A percentile compares a stretch with the other conserved stretches of the same genome.
These are phyloP conservation scores for Drosophila littoralis DNA, from an alignment of 1,140 invertebrate genomes.

Conservation along the genomic window DNA sequence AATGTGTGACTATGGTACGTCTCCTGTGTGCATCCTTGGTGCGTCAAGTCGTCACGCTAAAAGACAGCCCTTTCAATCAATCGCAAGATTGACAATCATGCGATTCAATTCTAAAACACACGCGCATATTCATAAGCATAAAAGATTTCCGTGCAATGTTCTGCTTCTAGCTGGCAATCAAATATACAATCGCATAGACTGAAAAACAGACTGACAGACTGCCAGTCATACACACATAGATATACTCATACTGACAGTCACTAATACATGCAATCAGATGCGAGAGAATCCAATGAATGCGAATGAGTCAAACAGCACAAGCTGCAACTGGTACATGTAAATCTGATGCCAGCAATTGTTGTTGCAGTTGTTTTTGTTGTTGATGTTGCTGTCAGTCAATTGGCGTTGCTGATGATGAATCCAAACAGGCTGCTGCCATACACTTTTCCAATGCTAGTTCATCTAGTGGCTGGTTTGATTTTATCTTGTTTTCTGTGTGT, in stretches of 20 bases:
- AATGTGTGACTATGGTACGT: background rate
- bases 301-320: constrained; percentile 52
- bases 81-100: constrained; percentile 57
- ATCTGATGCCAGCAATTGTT: constrained; percentile 40
- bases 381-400: constrained; percentile 64
- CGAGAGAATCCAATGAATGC: constrained; percentile 67
- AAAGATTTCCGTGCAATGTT: constrained; percentile 54
- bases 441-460: constrained; percentile 13
- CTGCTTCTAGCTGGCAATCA: constrained; percentile 54
- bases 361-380: constrained; percentile 32
- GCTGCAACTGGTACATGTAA: constrained; percentile 71
- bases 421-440: constrained; percentile 57
- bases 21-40: constrained; percentile 7
- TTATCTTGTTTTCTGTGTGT: constrained; percentile 6
- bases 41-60: constrained; percentile 15
- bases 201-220: background rate
- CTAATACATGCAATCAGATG: constrained; percentile 73
- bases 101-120: constrained; percentile 43
- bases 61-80: constrained; percentile 60
- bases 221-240: constrained; percentile 5
- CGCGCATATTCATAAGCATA: constrained; percentile 77
- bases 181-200: constrained; percentile 26
- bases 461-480: constrained; percentile 21
- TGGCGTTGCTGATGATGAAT: constrained; percentile 59
- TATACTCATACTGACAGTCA: constrained; percentile 29